Conservation (phyloP, 64 coral and sea anemone genomes). For the Pachyseris speciosa region DNA sequence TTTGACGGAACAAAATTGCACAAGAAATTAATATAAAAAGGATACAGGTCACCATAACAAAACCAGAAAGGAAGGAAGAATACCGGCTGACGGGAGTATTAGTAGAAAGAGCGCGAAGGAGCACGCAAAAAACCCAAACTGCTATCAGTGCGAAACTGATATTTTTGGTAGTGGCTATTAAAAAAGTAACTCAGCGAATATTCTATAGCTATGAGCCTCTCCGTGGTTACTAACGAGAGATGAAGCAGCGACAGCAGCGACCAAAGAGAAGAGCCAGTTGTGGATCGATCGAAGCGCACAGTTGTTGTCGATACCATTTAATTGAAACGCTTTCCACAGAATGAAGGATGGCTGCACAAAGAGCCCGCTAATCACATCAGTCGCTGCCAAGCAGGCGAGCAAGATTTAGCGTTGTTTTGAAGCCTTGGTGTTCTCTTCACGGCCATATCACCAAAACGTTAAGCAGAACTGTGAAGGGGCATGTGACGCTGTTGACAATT, state of each 20-base stretch:
- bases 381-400: neutral
- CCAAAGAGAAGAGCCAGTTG: neutral
- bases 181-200: neutral
- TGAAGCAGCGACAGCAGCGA: neutral
- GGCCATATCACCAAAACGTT: neutral
- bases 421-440: neutral
- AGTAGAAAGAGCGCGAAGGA: neutral
- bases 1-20: neutral
- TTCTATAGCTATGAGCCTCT: neutral
- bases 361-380: neutral
- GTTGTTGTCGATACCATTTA: neutral
- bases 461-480: neutral
- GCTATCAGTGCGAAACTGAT: neutral
- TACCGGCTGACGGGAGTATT: neutral
- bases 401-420: neutral
- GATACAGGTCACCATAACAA: neutral
- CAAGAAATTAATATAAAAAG: neutral
- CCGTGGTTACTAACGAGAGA: neutral
- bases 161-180: neutral
- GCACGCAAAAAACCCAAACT: neutral
- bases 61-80: neutral
- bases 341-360: neutral
- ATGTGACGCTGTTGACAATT: slow-evolving; percentile 1
- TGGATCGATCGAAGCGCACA: neutral
- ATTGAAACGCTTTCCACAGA: slow-evolving; percentile 12